phyloP scores from a whole-genome alignment of 2,888 invertebrate genomes.

The Chesias legatella region DNA sequence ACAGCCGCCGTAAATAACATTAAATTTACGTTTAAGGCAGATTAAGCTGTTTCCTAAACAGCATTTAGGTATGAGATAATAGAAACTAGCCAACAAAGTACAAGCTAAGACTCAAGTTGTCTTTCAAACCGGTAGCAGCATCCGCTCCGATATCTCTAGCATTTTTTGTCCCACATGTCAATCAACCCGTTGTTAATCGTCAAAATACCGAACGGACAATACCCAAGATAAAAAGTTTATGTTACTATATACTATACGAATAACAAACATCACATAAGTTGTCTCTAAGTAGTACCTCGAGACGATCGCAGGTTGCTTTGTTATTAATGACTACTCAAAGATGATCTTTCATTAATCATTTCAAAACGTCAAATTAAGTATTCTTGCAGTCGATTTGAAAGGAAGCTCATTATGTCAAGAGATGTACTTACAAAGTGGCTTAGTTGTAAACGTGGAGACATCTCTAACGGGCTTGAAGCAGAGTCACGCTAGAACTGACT shows the following conservation, averaged over 20 bases:
- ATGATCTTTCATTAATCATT: slow-evolving; percentile 43
- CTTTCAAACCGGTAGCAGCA: slow-evolving; percentile 41
- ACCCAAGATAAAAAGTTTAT: slow-evolving; percentile 50
- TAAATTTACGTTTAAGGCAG: not conserved
- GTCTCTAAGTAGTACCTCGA: slow-evolving; percentile 30
- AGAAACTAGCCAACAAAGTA: slow-evolving; percentile 24
- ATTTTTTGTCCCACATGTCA: slow-evolving; percentile 57
- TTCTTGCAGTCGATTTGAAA: too few species aligned
- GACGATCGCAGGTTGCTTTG: slow-evolving; percentile 41
- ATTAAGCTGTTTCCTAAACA: slow-evolving; percentile 8
- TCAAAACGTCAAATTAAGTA: slow-evolving; percentile 26
- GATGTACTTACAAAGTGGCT: slow-evolving; percentile 26
- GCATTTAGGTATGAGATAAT: too few species aligned
- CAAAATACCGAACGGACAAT: slow-evolving; percentile 58
- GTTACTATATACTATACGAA: slow-evolving; percentile 40
- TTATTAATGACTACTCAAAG: slow-evolving; percentile 41
- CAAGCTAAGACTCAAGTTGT: slow-evolving; percentile 22
- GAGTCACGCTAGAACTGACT: slow-evolving; percentile 11
- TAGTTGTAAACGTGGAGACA: slow-evolving; percentile 40
- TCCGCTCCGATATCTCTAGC: slow-evolving; percentile 44
- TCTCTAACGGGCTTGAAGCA: slow-evolving; percentile 12
- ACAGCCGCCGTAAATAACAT: slow-evolving; percentile 4
- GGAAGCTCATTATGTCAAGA: slow-evolving; percentile 13
- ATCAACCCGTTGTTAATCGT: slow-evolving; percentile 55
- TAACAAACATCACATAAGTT: slow-evolving; percentile 45